phyloP scores from a whole-genome alignment of 2,113 vertebrate genomes.

The Stercorarius parasiticus region DNA sequence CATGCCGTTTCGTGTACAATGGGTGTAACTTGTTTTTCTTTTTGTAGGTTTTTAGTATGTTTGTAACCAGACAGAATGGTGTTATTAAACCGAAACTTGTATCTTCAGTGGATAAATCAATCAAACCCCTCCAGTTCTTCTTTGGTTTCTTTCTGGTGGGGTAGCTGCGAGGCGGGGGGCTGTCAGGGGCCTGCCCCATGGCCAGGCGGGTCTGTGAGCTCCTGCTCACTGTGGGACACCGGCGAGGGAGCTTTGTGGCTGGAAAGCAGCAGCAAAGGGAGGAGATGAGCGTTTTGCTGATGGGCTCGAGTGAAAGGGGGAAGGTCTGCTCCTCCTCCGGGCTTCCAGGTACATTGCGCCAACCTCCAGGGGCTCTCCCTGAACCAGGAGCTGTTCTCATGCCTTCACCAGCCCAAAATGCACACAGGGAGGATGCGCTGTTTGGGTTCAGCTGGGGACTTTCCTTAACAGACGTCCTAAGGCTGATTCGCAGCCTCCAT shows the following conservation, averaged over 20 bases:
- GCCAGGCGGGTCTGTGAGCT: accelerated
- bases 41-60: conserved; percentile 72
- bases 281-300: not conserved
- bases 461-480: not conserved
- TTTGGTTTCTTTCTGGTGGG: conserved; percentile 2
- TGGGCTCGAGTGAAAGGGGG: not conserved
- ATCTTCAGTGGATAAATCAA: conserved; percentile 64
- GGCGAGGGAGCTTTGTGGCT: not conserved
- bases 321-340: not conserved
- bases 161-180: not conserved
- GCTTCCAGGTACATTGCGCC: not conserved
- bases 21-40: conserved; percentile 46
- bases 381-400: not conserved
- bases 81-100: conserved; percentile 62
- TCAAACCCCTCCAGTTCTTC: conserved; percentile 8
- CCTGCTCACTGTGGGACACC: not conserved
- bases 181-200: accelerated
- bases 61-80: conserved; percentile 55
- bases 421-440: not conserved
- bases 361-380: accelerated
- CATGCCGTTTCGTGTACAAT: conserved; percentile 15
- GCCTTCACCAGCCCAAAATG: not conserved
- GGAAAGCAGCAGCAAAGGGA: not conserved
- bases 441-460: accelerated
- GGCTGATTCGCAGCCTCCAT: not conserved